These are phyloP conservation scores for Cheiracanthium punctorium DNA, from an alignment of 2,888 invertebrate genomes.

Conservation along the genomic window DNA sequence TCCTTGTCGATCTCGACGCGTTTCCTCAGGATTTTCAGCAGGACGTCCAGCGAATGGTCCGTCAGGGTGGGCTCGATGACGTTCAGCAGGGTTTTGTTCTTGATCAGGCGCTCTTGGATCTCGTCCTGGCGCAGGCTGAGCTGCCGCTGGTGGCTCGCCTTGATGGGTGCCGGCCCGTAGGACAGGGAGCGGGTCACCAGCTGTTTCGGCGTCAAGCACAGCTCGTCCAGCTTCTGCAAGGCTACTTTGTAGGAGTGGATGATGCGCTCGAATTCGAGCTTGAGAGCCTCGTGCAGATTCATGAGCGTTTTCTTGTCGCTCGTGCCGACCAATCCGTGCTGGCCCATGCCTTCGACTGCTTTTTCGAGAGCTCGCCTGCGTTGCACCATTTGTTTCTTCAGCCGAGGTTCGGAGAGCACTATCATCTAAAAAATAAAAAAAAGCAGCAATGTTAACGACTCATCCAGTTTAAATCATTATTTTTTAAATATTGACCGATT, in stretches of 20 bases:
- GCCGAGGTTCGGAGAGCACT: slow-evolving; percentile 78
- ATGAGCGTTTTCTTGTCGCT: slow-evolving; percentile 79
- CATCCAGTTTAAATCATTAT: too few relatives aligned
- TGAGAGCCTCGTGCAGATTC: slow-evolving; percentile 88
- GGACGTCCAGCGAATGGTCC: slow-evolving; percentile 86
- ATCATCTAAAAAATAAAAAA: slow-evolving; percentile 76
- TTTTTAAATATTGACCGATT: too few relatives aligned
- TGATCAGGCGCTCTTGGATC: slow-evolving; percentile 91
- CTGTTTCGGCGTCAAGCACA: slow-evolving; percentile 75
- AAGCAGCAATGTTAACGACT: too few relatives aligned
- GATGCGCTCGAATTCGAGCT: slow-evolving; percentile 86
- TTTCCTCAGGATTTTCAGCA: slow-evolving; percentile 83
- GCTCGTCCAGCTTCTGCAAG: slow-evolving; percentile 86
- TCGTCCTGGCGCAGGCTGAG: slow-evolving; percentile 88
- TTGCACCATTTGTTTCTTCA: slow-evolving; percentile 82
- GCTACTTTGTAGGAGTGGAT: slow-evolving; percentile 91
- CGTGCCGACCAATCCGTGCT: slow-evolving; percentile 86
- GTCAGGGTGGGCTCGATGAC: slow-evolving; percentile 84
- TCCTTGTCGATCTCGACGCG: slow-evolving; percentile 94
- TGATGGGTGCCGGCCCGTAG: slow-evolving; percentile 83
- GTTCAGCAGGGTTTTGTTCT: slow-evolving; percentile 90
- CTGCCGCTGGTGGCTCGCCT: slow-evolving; percentile 91
- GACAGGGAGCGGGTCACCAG: slow-evolving; percentile 74
- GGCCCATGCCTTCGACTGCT: slow-evolving; percentile 89
- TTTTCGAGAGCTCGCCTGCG: slow-evolving; percentile 86